Evolutionary conservation across 2,797 vertebrate species (phyloP), one percentile per base, ranked within the genome.

Genomic region (Buceros bicornis): DNA sequence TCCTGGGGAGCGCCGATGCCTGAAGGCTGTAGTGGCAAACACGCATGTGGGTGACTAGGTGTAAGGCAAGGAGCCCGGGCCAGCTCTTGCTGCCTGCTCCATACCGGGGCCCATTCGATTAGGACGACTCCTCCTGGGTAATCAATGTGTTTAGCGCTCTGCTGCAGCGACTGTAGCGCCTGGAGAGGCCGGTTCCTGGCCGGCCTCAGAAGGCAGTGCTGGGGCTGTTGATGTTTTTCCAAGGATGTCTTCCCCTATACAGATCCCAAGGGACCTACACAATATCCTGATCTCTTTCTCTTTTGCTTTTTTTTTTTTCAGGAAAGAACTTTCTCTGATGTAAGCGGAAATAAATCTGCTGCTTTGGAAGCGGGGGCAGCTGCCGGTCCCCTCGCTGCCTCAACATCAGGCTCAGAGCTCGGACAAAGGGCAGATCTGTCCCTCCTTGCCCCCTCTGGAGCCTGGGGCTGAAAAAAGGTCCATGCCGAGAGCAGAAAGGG

Each of bases 41-140:
- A 6, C 91, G 83, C 89, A 65, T 45, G 74, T 76, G 58, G 60
- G 78, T 5, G 74, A 51, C 58, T 16, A 84, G 91, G 94, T 85
- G 93, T 69, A 87, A 95, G 85, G 81, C 94, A 93, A 91, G 95
- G 71, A 94, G 95, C 90, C 71, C 2, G 25, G 79, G 93, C 94
- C 94, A 96, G 94, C 56, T 65, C 88, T 53, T 72, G 92, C 96
- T 96, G 90, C 92, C 96, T 96, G 69, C 96, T 96, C 89, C 73
- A 93, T 95, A 82, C 96, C 90, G 90, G 90, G 90, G 88, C 86
- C 90, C 33, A 58, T 20, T 92, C 92, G 11, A 24, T 43, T 57
- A 31, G 61, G 91, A 58, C 2, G 24, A 24, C 67, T 95, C 92
- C 95, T 16, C 81, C 92, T 86, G 94, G 94, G 77, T 50, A 61